Conservation (phyloP, 2,888 invertebrate species). For the Cosmopolites sordidus region DNA sequence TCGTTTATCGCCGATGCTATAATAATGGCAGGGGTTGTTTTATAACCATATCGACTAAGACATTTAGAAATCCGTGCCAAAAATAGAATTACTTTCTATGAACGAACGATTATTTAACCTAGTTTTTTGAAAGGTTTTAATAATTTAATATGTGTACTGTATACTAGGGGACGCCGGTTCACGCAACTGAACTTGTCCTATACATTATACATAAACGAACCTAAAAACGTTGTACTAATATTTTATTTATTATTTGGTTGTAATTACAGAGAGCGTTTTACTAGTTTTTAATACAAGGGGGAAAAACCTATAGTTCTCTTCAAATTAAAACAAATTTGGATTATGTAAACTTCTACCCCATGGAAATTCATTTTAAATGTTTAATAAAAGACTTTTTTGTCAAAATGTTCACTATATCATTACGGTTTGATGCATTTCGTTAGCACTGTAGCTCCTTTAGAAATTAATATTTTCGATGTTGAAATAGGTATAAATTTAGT, state of each 20-base stretch:
- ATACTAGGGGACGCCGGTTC: neutral
- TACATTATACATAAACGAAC: too few species aligned
- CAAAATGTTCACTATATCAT: too few species aligned
- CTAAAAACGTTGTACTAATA: too few species aligned
- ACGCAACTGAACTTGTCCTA: neutral
- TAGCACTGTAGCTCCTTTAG: too few species aligned
- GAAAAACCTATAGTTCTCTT: too few species aligned
- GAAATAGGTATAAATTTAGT: too few species aligned
- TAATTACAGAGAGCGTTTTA: neutral
- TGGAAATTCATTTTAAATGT: too few species aligned
- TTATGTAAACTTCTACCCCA: too few species aligned
- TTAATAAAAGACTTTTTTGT: too few species aligned
- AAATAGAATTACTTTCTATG: constrained; percentile 15
- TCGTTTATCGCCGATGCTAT: neutral
- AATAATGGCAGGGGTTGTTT: neutral
- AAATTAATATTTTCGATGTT: too few species aligned
- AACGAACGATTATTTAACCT: constrained; percentile 20
- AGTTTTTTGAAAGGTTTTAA: constrained; percentile 20
- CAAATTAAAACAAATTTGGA: neutral
- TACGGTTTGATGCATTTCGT: too few species aligned
- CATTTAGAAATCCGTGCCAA: constrained; percentile 16
- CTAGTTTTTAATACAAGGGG: too few species aligned
- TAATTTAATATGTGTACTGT: constrained; percentile 7
- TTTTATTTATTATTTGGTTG: neutral
- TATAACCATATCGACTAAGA: neutral